Percentiles rank a stretch among this genome's conserved stretches.
Conservation (phyloP, 2,888 invertebrate species). For the Tupiocoris notatus region DNA sequence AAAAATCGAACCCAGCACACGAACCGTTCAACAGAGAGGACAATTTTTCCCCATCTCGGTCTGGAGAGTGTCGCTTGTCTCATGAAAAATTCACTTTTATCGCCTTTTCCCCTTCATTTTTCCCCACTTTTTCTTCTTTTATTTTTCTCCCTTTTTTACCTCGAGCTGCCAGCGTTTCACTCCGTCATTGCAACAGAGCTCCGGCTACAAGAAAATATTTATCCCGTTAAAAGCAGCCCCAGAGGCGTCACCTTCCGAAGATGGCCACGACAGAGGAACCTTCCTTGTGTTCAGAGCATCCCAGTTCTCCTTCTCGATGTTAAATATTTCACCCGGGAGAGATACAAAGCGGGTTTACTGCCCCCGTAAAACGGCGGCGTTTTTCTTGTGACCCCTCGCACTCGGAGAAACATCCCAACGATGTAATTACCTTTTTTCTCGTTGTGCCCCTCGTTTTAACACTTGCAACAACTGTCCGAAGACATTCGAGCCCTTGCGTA, state of each 20-base stretch:
- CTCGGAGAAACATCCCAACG: neutral
- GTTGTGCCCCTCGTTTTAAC: neutral
- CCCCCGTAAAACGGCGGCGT: slow-evolving; percentile 21
- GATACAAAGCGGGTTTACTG: slow-evolving; percentile 27
- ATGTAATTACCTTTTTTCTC: slow-evolving; percentile 35
- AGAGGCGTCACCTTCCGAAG: neutral
- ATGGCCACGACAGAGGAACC: neutral
- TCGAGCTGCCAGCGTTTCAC: slow-evolving; percentile 11
- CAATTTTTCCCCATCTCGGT: neutral
- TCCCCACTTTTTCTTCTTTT: neutral
- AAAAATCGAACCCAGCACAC: slow-evolving; percentile 7
- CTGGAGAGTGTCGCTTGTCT: slow-evolving; percentile 8
- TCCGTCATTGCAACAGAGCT: slow-evolving; percentile 23
- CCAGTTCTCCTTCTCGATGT: neutral
- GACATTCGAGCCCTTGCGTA: neutral
- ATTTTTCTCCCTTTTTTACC: too few species aligned
- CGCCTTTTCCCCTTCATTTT: neutral
- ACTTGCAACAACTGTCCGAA: neutral
- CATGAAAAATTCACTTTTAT: slow-evolving; percentile 32
- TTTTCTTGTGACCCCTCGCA: neutral
- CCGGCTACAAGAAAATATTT: slow-evolving; percentile 29
- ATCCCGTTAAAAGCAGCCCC: slow-evolving; percentile 22
- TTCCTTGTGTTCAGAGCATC: neutral
- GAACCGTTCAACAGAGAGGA: neutral
- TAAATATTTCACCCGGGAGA: slow-evolving; percentile 34